Evolutionary conservation across 2,113 vertebrate species (phyloP).

Genomic region (Syngnathus floridae): DNA sequence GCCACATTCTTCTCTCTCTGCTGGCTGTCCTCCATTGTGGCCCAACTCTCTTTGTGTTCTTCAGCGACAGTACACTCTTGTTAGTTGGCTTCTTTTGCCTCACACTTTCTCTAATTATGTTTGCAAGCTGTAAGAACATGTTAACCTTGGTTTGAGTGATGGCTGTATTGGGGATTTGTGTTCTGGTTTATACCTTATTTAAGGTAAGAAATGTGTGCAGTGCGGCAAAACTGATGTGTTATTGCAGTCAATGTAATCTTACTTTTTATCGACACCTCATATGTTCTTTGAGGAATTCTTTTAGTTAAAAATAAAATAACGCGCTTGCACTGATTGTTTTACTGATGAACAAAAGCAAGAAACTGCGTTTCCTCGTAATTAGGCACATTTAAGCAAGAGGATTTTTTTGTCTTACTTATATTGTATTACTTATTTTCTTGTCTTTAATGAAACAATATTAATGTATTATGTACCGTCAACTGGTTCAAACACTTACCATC

Average conservation of each 20-base stretch:
- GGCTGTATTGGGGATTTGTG: background rate
- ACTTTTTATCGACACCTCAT: too few relatives aligned
- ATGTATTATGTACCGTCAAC: background rate
- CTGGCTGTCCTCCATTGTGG: conserved; percentile 36
- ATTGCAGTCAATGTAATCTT: background rate
- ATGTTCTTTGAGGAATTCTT: background rate
- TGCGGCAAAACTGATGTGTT: conserved; percentile 15
- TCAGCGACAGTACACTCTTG: background rate
- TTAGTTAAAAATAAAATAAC: background rate
- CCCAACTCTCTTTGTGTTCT: conserved; percentile 34
- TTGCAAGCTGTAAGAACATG: conserved; percentile 28
- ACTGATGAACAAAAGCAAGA: background rate
- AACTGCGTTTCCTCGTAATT: background rate
- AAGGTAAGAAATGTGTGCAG: conserved; percentile 1
- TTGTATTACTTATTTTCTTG: background rate
- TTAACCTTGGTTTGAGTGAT: conserved; percentile 28
- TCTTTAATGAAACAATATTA: background rate
- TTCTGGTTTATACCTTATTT: background rate
- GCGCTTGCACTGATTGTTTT: too few relatives aligned
- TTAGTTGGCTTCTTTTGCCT: conserved; percentile 15
- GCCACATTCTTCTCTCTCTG: conserved; percentile 31
- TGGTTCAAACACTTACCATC: background rate
- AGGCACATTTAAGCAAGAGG: too few relatives aligned
- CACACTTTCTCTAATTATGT: conserved; percentile 27
- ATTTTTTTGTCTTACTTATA: background rate